A percentile compares a stretch with the other conserved stretches of the same genome.
Evolutionary conservation across 2,797 vertebrate genomes (phyloP).

Genomic region (Carcharodon carcharias): DNA sequence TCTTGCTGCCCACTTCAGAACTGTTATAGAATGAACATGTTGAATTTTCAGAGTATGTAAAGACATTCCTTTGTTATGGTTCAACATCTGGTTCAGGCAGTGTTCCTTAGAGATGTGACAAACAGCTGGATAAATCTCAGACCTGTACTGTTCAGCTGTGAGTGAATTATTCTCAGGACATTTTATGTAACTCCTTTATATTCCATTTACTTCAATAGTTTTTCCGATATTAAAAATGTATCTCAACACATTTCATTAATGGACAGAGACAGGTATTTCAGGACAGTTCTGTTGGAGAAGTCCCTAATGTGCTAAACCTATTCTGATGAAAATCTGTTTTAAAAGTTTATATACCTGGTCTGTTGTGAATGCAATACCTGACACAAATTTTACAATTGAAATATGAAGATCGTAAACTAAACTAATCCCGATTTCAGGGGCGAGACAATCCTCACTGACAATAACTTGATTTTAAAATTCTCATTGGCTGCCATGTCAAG

Average conservation of each 20-base stretch:
- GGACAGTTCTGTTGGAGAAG: no score
- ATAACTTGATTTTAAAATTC: background rate
- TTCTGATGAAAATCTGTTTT: background rate
- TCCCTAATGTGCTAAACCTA: background rate
- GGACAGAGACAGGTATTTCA: background rate
- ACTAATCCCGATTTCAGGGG: background rate
- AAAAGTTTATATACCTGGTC: background rate
- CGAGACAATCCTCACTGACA: background rate
- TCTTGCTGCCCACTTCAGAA: background rate
- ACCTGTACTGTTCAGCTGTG: background rate
- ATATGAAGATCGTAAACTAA: background rate
- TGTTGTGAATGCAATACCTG: background rate
- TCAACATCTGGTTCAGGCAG: constrained; percentile 18
- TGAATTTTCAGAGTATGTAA: background rate
- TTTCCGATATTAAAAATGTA: background rate
- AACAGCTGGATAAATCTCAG: background rate
- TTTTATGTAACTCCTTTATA: background rate
- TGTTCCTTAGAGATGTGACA: background rate
- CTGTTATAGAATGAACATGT: background rate
- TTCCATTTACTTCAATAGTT: background rate
- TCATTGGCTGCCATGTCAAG: background rate
- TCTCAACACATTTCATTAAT: background rate
- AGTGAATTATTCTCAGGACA: background rate
- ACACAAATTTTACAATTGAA: background rate
- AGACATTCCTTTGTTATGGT: background rate